Percentiles rank a stretch among this genome's conserved stretches.
phyloP scores from a whole-genome alignment of 2,797 vertebrate genomes.

The Pteronotus mesoamericanus region DNA sequence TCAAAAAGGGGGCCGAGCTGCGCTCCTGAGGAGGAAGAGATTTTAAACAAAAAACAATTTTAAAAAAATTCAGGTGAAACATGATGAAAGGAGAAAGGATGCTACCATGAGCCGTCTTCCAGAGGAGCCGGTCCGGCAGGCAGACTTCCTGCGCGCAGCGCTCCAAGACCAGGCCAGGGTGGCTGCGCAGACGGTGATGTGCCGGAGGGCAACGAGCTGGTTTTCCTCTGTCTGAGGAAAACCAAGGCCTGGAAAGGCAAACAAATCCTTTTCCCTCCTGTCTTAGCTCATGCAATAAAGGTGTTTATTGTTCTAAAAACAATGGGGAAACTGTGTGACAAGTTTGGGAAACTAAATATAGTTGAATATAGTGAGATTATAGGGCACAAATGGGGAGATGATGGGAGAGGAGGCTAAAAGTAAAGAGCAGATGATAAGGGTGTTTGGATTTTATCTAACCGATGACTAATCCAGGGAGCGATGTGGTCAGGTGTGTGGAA shows the following conservation, averaged over 20 bases:
- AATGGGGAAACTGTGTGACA: not conserved
- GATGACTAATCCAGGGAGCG: not conserved
- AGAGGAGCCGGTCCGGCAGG: too few species aligned
- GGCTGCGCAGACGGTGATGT: not conserved
- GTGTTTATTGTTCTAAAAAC: not conserved
- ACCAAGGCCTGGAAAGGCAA: not conserved
- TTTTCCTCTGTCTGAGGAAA: not conserved
- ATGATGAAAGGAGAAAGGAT: not conserved
- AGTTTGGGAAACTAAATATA: not conserved
- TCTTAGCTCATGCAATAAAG: not conserved
- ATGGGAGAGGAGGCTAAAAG: not conserved
- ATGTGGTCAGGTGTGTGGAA: not conserved
- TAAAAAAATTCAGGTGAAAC: not conserved
- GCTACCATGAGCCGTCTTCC: not conserved
- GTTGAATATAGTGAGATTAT: not conserved
- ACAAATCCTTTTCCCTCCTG: not conserved
- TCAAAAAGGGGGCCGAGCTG: not conserved
- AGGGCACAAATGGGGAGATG: not conserved
- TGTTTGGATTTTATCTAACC: not conserved
- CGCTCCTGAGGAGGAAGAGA: not conserved
- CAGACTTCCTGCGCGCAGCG: too few species aligned
- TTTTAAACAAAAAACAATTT: not conserved
- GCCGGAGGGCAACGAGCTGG: not conserved
- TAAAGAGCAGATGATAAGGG: not conserved
- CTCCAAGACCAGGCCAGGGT: not conserved